These are phyloP conservation scores for Formica exsecta DNA, from an alignment of 1,140 invertebrate species.

Conservation along the genomic window DNA sequence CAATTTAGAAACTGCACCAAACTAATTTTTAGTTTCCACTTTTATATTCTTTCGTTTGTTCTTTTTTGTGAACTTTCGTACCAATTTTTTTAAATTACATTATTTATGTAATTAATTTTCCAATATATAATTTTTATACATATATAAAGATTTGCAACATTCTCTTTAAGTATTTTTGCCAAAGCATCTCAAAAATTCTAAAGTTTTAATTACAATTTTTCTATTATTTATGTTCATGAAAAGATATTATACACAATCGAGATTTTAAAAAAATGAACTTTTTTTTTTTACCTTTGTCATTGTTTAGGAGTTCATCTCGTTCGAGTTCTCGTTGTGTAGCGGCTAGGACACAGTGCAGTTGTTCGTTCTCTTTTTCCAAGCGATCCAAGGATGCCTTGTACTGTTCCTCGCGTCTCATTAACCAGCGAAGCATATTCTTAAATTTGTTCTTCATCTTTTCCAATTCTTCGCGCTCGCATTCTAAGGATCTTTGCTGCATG, in stretches of 20 bases:
- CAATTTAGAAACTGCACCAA: conserved; percentile 62
- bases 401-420: conserved; percentile 5
- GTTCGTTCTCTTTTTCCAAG: conserved; percentile 45
- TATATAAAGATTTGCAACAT: background rate
- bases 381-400: background rate
- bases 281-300: conserved; percentile 51
- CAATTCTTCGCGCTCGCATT: conserved; percentile 42
- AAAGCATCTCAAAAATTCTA: background rate
- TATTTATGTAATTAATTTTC: background rate
- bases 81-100: background rate
- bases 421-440: conserved; percentile 8
- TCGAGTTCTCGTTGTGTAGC: conserved; percentile 43
- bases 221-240: background rate
- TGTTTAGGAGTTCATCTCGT: background rate
- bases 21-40: conserved; percentile 11
- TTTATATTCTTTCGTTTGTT: background rate
- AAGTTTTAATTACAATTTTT: background rate
- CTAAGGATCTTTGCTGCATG: conserved; percentile 41
- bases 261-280: background rate
- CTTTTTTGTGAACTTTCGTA: background rate
- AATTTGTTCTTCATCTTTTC: conserved; percentile 11
- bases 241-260: conserved; percentile 19
- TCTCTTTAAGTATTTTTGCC: background rate
- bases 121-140: background rate
- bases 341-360: conserved; percentile 30